Conservation (phyloP, 1,140 invertebrate genomes). For the Neelides sp. region DNA sequence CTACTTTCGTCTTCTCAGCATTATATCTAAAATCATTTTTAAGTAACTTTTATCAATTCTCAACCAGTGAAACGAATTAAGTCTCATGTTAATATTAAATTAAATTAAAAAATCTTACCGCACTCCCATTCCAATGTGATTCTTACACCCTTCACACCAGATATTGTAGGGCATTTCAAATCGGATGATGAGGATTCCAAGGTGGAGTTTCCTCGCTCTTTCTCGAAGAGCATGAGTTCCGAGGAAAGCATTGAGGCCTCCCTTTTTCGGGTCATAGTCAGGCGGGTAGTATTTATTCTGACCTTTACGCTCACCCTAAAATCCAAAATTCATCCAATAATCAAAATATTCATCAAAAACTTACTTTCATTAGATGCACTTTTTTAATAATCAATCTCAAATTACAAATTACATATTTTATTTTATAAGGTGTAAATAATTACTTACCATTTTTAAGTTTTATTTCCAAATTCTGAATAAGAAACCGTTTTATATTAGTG, state of each 20-base stretch:
- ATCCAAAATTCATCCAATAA: too few species aligned
- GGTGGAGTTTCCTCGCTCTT: slow-evolving; percentile 79
- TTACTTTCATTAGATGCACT: too few species aligned
- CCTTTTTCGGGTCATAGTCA: slow-evolving; percentile 86
- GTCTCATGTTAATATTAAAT: slow-evolving; percentile 1
- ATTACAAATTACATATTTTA: too few species aligned
- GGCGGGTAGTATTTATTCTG: slow-evolving; percentile 97
- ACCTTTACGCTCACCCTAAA: slow-evolving; percentile 90
- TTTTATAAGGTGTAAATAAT: too few species aligned
- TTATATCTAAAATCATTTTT: slow-evolving; percentile 57
- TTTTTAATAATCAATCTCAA: too few species aligned
- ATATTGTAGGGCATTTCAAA: slow-evolving; percentile 99
- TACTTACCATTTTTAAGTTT: too few species aligned
- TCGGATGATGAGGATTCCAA: slow-evolving; percentile 93
- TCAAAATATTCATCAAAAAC: too few species aligned
- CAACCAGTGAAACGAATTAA: background rate
- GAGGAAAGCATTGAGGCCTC: slow-evolving; percentile 83
- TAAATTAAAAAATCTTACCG: slow-evolving; percentile 38
- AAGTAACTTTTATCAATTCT: slow-evolving; percentile 4
- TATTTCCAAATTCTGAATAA: too few species aligned
- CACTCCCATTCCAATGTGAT: slow-evolving; percentile 98
- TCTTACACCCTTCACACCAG: slow-evolving; percentile 95
- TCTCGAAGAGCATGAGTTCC: slow-evolving; percentile 94
- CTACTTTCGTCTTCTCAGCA: slow-evolving; percentile 96
- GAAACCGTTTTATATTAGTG: too few species aligned